Evolutionary conservation across 2,113 vertebrate species (phyloP).

Genomic region (Nematolebias whitei): DNA sequence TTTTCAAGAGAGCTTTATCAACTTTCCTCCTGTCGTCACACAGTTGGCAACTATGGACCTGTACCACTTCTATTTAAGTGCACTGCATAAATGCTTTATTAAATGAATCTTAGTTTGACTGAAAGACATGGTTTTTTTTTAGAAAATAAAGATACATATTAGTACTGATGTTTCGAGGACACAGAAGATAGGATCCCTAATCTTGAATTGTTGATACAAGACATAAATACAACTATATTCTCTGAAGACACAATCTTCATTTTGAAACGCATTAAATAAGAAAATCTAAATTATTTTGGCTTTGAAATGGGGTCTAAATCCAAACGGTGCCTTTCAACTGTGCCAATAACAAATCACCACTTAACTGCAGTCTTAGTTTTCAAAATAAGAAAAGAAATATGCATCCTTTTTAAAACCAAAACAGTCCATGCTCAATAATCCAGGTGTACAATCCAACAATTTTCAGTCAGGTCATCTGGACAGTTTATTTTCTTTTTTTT

Average conservation of each 20-base stretch:
- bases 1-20: too few species aligned
- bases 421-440: too few species aligned
- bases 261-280: conserved; percentile 23
- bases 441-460: too few species aligned
- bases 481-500: too few species aligned
- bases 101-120: background rate
- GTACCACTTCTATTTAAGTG: conserved; percentile 11
- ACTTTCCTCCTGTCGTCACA: conserved; percentile 29
- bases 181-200: background rate
- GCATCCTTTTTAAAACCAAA: too few species aligned
- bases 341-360: conserved; percentile 19
- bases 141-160: background rate
- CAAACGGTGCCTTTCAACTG: conserved; percentile 24
- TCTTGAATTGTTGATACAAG: background rate
- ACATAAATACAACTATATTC: background rate
- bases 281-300: conserved; percentile 2
- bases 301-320: background rate
- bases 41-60: conserved; percentile 36
- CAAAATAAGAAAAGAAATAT: background rate
- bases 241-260: conserved; percentile 26
- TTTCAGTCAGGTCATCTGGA: too few species aligned
- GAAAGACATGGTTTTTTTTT: too few species aligned
- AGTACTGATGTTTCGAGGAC: background rate
- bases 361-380: conserved; percentile 28
- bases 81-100: background rate